Evolutionary conservation across 2,797 vertebrate species (phyloP).

Genomic region (Odontamblyopus lacepedii): DNA sequence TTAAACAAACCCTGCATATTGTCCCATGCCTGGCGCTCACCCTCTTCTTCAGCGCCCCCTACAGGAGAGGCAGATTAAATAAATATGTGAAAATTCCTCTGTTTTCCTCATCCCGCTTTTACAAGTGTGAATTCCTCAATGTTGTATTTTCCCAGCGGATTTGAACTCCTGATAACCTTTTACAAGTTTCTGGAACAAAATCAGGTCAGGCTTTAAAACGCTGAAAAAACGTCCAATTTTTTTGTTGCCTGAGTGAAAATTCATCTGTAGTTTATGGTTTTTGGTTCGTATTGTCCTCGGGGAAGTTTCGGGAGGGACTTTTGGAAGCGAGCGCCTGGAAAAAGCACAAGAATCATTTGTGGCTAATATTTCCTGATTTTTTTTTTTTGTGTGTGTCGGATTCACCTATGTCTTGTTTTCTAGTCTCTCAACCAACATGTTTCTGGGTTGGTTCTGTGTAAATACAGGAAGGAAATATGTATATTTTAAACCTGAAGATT

Average conservation of each 20-base stretch:
- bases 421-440: constrained; percentile 53
- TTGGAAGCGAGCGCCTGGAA: constrained; percentile 44
- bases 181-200: constrained; percentile 33
- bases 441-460: constrained; percentile 72
- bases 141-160: constrained; percentile 45
- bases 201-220: constrained; percentile 42
- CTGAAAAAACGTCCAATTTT: constrained; percentile 4
- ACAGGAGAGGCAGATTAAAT: constrained; percentile 33
- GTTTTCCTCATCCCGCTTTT: constrained; percentile 30
- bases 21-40: background rate
- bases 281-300: constrained; percentile 35
- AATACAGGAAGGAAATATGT: constrained; percentile 83
- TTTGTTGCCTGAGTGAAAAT: constrained; percentile 31
- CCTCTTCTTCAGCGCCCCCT: constrained; percentile 34
- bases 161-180: constrained; percentile 37
- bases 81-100: background rate
- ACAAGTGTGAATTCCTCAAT: constrained; percentile 23
- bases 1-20: background rate
- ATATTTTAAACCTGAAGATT: constrained; percentile 82
- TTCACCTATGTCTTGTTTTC: constrained; percentile 37
- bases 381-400: background rate
- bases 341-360: constrained; percentile 81
- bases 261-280: constrained; percentile 30
- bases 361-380: constrained; percentile 39
- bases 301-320: constrained; percentile 24